Evolutionary conservation across 2,797 vertebrate genomes (phyloP), one percentile per base, ranked within the genome.

Genomic region (Sebastes taczanowskii): DNA sequence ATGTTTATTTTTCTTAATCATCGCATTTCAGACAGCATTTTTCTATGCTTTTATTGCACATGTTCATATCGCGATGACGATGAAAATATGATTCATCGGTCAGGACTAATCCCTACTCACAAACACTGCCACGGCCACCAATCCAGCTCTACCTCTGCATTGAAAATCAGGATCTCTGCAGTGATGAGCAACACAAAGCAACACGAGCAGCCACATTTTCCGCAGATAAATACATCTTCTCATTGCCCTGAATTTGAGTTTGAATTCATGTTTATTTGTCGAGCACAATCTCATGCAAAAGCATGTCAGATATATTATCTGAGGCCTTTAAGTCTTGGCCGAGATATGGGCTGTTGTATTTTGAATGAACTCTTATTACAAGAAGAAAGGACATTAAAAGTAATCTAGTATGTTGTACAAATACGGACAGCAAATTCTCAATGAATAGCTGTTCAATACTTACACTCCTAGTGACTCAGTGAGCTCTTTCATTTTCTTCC

Each of bases 401-500:
- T 46, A 46, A 46, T 16, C 0, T 7, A 3, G 2, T 46, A 42
- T 35, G 34, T 35, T 42, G 38, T 42, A 58, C 6, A 59, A 61
- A 22, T 13, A 61, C 18, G 0, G 10, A 11, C 30, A 61, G 10
- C 5, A 32, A 29, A 58, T 27, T 25, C 16, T 59, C 14, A 30
- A 18, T 20, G 58, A 20, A 30, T 60, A 1, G 16, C 29, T 32
- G 29, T 3, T 61, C 60, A 38, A 52, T 20, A 92, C 97, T 83
- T 83, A 99, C 98, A 94, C 92, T 61, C 89, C 89, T 5, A 99
- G 93, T 20, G 96, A 93, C 0, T 84, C 74, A 0, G 92, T 90
- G 25, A 99, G 95, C 25, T 98, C 97, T 86, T 96, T 97, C 53
- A 99, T 94, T 75, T 84, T 95, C 92, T 97, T 98, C 94, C 96